phyloP scores from a whole-genome alignment of 2,888 invertebrate genomes.

The Agriopis aurantiaria region DNA sequence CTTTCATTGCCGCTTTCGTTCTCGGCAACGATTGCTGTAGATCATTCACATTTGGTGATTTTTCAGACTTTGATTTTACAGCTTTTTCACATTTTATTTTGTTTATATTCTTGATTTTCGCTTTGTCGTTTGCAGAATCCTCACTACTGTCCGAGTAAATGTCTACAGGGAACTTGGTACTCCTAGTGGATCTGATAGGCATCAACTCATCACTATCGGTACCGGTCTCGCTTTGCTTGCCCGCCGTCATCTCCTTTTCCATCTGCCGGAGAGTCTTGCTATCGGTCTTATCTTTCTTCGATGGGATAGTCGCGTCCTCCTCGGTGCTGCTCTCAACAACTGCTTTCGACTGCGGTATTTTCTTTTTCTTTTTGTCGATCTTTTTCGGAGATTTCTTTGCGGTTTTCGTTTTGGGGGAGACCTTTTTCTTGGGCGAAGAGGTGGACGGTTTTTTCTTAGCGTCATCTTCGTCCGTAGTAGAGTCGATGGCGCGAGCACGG shows the following conservation, averaged over 20 bases:
- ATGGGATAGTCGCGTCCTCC: constrained; percentile 81
- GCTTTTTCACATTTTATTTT: constrained; percentile 58
- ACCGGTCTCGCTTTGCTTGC: constrained; percentile 84
- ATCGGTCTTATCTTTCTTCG: constrained; percentile 72
- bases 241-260: constrained; percentile 90
- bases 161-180: constrained; percentile 88
- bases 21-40: constrained; percentile 89
- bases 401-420: constrained; percentile 76
- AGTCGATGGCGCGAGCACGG: constrained; percentile 77
- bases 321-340: constrained; percentile 88
- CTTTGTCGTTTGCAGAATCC: constrained; percentile 64
- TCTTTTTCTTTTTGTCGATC: constrained; percentile 81
- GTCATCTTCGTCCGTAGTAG: constrained; percentile 85
- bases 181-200: constrained; percentile 86
- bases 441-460: constrained; percentile 67
- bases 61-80: constrained; percentile 87
- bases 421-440: constrained; percentile 81
- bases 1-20: constrained; percentile 95
- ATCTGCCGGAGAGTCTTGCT: constrained; percentile 90
- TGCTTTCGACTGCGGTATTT: constrained; percentile 77
- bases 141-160: constrained; percentile 95
- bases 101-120: constrained; percentile 84
- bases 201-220: constrained; percentile 93
- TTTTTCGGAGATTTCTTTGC: constrained; percentile 74
- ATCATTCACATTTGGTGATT: constrained; percentile 89